Conservation (phyloP, 2,888 invertebrate species). For the Andricus quercusramuli region DNA sequence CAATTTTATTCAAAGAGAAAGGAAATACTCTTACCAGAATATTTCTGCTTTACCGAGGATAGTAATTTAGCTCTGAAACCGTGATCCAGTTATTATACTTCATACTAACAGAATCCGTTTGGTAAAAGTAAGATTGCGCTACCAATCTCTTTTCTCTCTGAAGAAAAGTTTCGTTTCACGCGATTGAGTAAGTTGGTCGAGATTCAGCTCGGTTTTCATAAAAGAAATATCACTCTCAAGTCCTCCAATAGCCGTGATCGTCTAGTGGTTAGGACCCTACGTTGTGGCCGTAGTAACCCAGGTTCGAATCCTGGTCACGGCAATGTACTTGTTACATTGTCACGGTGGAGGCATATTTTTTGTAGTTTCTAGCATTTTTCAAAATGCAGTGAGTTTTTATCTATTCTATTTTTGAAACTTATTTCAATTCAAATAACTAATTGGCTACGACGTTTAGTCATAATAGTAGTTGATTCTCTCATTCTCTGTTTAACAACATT, state of each 20-base stretch:
- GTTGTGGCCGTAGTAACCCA: constrained; percentile 79
- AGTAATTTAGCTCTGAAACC: background rate
- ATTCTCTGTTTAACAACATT: too few relatives aligned
- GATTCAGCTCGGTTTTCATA: background rate
- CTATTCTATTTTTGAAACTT: background rate
- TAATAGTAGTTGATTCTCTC: too few relatives aligned
- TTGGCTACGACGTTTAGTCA: too few relatives aligned
- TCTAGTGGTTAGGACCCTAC: constrained; percentile 75
- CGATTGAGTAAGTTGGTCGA: background rate
- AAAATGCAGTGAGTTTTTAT: background rate
- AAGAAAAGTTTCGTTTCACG: background rate
- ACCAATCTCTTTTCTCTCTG: background rate
- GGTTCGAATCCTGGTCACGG: constrained; percentile 73
- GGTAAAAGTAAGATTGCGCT: constrained; percentile 2
- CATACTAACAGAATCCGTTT: background rate
- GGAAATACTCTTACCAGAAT: background rate
- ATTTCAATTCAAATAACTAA: too few relatives aligned
- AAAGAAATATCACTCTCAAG: background rate
- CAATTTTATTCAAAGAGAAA: background rate
- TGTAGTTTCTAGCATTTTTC: background rate
- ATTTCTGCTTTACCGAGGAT: background rate
- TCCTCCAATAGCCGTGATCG: constrained; percentile 60
- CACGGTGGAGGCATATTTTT: constrained; percentile 19
- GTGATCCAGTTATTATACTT: background rate
- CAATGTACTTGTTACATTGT: constrained; percentile 6